Evolutionary conservation across 2,797 vertebrate genomes (phyloP).

Genomic region (Tachyglossus aculeatus): DNA sequence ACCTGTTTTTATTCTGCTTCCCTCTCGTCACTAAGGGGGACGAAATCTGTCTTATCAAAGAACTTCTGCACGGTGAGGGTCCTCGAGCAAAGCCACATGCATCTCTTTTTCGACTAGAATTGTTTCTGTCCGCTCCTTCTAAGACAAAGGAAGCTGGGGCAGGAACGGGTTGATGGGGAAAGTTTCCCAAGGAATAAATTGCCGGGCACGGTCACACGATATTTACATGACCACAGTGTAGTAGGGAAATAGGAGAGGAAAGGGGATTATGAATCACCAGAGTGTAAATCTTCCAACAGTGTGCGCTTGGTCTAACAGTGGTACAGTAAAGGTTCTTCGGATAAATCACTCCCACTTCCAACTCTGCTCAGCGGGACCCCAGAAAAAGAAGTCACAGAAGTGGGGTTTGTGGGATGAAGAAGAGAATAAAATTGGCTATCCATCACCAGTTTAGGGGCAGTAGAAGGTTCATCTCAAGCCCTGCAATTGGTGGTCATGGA

Average conservation of each 20-base stretch:
- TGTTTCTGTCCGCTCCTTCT: not conserved
- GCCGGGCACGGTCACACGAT: not conserved
- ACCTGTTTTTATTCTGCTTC: not conserved
- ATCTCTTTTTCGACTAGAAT: not conserved
- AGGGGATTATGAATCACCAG: no score
- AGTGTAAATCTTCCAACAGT: no score
- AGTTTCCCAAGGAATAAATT: not conserved
- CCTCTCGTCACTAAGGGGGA: not conserved
- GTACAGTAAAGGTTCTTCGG: slow-evolving; percentile 2
- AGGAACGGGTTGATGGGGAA: not conserved
- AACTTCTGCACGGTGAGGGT: not conserved
- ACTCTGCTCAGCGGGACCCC: not conserved
- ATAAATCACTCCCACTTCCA: not conserved
- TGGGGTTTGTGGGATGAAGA: no score
- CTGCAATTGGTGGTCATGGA: no score
- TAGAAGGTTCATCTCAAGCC: no score
- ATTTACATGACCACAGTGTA: not conserved
- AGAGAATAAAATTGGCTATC: no score
- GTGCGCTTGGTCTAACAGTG: not conserved
- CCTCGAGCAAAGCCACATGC: not conserved
- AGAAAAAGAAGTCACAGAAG: no score
- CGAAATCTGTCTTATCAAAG: not conserved
- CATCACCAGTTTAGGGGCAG: no score
- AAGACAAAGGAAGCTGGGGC: slow-evolving; percentile 8
- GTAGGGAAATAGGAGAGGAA: no score